Evolutionary conservation across 2,797 vertebrate genomes (phyloP), one percentile per base, ranked within the genome.

Genomic region (Liasis olivaceus): DNA sequence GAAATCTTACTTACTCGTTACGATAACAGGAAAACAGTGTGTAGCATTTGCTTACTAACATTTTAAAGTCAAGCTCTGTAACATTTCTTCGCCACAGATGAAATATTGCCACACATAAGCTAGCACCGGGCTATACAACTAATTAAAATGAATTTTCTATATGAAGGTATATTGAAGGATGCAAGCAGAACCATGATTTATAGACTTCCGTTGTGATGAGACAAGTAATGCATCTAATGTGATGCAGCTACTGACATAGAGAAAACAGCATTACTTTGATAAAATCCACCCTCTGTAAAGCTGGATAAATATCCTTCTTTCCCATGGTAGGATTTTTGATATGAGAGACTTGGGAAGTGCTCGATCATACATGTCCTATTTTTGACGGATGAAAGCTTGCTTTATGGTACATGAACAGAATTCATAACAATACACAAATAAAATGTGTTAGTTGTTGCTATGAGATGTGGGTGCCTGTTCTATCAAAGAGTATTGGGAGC

Each of bases 121-220:
- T 66, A 89, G 17, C 36, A 93, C 64, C 9, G 26, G 24, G 51
- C 11, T 93, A 64, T 94, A 22, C 62, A 94, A 56, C 8, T 95
- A 90, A 90, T 96, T 95, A 94, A 54, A 89, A 60, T 89, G 91
- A 89, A 60, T 90, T 96, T 94, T 85, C 88, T 62, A 51, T 51
- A 88, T 15, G 26, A 64, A 85, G 63, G 12, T 15, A 15, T 85
- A 8, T 2, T 36, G 64, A 93, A 24, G 85, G 91, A 81, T 89
- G 88, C 92, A 93, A 64, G 58, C 91, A 94, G 89, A 91, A 58
- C 56, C 47, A 56, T 92, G 92, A 1, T 13, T 92, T 94, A 94
- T 85, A 3, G 0, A 15, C 66, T 92, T 93, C 85, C 89, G 47
- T 64, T 92, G 72, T 63, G n/a, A 93, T 51, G 92, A 84, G 72